Base-by-base conservation (phyloP, 2,888 invertebrate species). In the Tenthredo amoena region DNA sequence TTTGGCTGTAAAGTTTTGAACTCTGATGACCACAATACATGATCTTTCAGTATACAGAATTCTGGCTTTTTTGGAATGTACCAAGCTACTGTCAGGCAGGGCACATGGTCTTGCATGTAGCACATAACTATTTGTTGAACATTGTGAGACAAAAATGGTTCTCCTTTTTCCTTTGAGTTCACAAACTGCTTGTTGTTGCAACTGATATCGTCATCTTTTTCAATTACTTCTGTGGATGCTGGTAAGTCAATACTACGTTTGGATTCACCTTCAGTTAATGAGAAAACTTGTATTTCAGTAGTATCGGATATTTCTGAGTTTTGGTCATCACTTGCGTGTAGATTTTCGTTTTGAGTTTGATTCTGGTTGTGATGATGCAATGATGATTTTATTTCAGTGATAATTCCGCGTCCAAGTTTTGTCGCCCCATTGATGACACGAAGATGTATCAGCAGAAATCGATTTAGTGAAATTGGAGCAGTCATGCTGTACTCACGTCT, bases 401-500 rank as follows among this genome's bases (percentile, higher is more conserved):
- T 21, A 74, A 74, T 15, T 10, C 43, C 74, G 47, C 21, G 74
- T 74, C 74, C 74, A 10, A 74, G 43, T 74, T 74, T 74, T 74
- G 74, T 40, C 12, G 12, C 74, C 43, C 74, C 74, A 43, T 74
- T 34, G 7, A 74, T 74, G 34, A 74, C 21, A 7, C 21, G 74
- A 47, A 74, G 74, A 21, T 74, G 74, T 6, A 31, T 7, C 15
- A 74, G 34, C 40, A 74, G 74, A 43, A 74, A 74, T 34, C 43
- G 18, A 74, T 74, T 74, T 12, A 72, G 43, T 15, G 74, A 43
- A 74, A 74, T 21, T 40, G 74, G 74, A 21, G 74, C 43, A 43
- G 4, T 43, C 43, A 74, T 43, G 21, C 74, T n/a, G 15, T 74
- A 74, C n/a, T 74, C 74, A 43, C 74, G 74, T 74, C 74, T 74